Evolutionary conservation across 2,797 vertebrate genomes (phyloP).

Genomic region (Threskiornis aethiopicus): DNA sequence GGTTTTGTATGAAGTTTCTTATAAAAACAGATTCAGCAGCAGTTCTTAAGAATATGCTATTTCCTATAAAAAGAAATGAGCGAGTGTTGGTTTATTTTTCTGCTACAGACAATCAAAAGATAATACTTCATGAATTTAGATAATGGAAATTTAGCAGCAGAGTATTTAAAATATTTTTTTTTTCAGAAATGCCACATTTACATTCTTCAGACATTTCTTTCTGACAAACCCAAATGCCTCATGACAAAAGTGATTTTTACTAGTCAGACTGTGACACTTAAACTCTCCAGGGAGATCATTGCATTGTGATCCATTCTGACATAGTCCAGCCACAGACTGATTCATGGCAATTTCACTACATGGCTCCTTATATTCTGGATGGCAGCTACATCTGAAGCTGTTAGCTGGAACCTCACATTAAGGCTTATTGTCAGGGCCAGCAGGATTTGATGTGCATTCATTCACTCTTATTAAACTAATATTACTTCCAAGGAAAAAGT

Average conservation of each 20-base stretch:
- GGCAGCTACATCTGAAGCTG: slow-evolving; percentile 75
- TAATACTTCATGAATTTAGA: background rate
- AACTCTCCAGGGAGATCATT: slow-evolving; percentile 71
- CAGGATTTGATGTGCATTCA: slow-evolving; percentile 73
- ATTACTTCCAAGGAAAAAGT: slow-evolving; percentile 14
- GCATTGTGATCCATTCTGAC: slow-evolving; percentile 75
- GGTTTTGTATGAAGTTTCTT: background rate
- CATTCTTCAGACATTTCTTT: background rate
- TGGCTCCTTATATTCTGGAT: slow-evolving; percentile 66
- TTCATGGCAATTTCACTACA: slow-evolving; percentile 74
- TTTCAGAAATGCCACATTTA: background rate
- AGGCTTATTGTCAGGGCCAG: slow-evolving; percentile 69
- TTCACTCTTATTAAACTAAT: slow-evolving; percentile 73
- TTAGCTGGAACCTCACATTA: slow-evolving; percentile 73
- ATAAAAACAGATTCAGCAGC: background rate
- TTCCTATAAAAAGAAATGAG: background rate
- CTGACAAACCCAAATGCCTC: background rate
- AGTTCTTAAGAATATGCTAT: background rate
- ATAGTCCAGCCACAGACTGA: slow-evolving; percentile 73
- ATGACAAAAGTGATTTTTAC: slow-evolving; percentile 54
- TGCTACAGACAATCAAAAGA: background rate
- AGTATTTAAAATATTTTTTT: background rate
- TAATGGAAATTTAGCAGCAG: background rate
- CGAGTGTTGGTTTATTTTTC: background rate
- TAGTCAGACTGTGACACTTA: slow-evolving; percentile 73